phyloP scores from a whole-genome alignment of 2,797 vertebrate species.

The Alcedo atthis region DNA sequence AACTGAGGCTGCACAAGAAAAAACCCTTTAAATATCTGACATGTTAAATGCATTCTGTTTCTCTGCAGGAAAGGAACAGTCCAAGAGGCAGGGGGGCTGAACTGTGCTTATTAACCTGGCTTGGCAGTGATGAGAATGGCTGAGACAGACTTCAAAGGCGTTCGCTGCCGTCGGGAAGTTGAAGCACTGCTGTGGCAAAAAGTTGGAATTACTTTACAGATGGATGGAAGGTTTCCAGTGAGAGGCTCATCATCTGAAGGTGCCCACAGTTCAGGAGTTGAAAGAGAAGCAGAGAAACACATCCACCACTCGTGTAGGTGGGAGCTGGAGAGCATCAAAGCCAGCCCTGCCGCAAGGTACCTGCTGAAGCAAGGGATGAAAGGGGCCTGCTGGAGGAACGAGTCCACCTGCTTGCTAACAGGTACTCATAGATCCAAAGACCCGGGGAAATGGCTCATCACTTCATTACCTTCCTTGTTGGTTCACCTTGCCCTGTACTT shows the following conservation, averaged over 20 bases:
- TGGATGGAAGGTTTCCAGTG: not conserved
- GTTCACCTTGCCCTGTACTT: not conserved
- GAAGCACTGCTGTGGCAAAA: not conserved
- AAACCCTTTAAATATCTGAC: constrained; percentile 63
- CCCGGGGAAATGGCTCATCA: rapidly evolving
- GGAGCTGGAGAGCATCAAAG: not conserved
- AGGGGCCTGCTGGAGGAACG: not conserved
- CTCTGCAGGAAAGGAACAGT: constrained; percentile 63
- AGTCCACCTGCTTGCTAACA: not conserved
- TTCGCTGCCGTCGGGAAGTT: not conserved
- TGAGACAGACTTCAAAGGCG: not conserved
- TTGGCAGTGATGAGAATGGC: constrained; percentile 4
- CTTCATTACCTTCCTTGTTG: not conserved
- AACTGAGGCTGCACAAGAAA: constrained; percentile 60
- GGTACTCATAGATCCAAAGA: not conserved
- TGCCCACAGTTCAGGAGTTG: not conserved
- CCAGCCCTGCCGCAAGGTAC: not conserved
- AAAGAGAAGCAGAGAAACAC: not conserved
- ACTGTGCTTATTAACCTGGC: constrained; percentile 66
- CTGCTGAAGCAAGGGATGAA: not conserved
- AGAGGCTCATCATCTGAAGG: not conserved
- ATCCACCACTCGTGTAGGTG: rapidly evolving
- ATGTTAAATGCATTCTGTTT: constrained; percentile 70
- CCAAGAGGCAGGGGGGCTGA: constrained; percentile 58
- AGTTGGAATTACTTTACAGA: not conserved